Conservation (phyloP, 2,797 vertebrate species). For the Hybognathus amarus region DNA sequence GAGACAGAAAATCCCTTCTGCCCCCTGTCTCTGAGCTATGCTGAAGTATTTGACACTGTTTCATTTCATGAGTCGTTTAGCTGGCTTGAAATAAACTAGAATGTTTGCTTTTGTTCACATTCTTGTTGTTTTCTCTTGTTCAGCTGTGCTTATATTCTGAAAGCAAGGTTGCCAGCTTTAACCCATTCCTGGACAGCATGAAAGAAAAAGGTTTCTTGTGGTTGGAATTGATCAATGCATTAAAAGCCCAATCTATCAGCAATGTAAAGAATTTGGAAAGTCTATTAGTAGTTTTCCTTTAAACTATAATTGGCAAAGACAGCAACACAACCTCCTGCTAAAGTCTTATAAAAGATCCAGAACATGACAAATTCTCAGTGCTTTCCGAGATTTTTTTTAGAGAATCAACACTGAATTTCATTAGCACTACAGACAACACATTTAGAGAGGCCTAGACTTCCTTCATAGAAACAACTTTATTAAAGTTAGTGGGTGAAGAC, state of each 20-base stretch:
- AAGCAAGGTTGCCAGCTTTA: not conserved
- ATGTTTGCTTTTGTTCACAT: not conserved
- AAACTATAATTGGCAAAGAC: not conserved
- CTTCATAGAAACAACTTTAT: conserved; percentile 7
- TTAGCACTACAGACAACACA: conserved; percentile 20
- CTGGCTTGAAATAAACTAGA: conserved; percentile 4
- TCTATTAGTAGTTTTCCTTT: not conserved
- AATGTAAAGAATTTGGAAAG: not conserved
- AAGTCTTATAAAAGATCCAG: conserved; percentile 15
- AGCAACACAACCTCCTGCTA: conserved; percentile 1
- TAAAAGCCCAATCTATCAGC: not conserved
- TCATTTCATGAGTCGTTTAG: conserved; percentile 4
- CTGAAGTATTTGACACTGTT: not conserved
- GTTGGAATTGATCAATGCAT: not conserved
- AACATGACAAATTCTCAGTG: conserved; percentile 2
- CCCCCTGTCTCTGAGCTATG: not conserved
- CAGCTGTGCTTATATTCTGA: not conserved
- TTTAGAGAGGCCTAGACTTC: conserved; percentile 15
- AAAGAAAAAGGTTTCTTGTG: not conserved
- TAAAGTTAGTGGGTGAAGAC: not conserved
- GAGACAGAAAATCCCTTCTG: conserved; percentile 16
- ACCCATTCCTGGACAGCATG: not conserved
- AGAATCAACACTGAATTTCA: conserved; percentile 16
- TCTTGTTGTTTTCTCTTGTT: not conserved
- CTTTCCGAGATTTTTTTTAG: not conserved